Evolutionary conservation across 2,797 vertebrate genomes (phyloP).

Genomic region (Ataeniobius toweri): DNA sequence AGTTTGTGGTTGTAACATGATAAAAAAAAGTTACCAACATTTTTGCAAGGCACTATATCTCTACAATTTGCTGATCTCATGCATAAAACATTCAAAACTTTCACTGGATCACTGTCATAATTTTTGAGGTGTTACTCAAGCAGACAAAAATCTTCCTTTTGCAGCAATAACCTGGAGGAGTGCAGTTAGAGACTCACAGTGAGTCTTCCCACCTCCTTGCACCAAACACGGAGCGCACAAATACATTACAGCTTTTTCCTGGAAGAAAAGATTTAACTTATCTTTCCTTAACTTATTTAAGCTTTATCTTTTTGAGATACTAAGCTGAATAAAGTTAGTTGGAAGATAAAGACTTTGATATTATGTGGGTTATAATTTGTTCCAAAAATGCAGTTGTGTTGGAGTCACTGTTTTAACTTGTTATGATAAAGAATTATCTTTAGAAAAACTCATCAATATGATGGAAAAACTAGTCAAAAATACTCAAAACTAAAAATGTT

Average conservation of each 20-base stretch:
- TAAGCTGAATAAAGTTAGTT: background rate
- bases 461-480: background rate
- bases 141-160: constrained; percentile 8
- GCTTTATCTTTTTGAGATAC: background rate
- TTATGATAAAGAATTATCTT: background rate
- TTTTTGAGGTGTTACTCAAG: constrained; percentile 9
- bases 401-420: background rate
- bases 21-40: background rate
- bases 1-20: background rate
- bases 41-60: background rate
- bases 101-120: background rate
- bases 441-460: background rate
- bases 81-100: background rate
- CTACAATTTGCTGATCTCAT: constrained; percentile 3
- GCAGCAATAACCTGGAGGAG: constrained; percentile 35
- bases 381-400: background rate
- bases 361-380: background rate
- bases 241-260: background rate
- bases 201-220: constrained; percentile 17
- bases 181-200: background rate
- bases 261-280: background rate
- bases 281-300: too few species aligned
- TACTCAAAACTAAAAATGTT: constrained; percentile 10
- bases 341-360: background rate
- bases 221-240: constrained; percentile 2